Conservation (phyloP, 2,888 invertebrate species). For the Romanomermis culicivorax region DNA sequence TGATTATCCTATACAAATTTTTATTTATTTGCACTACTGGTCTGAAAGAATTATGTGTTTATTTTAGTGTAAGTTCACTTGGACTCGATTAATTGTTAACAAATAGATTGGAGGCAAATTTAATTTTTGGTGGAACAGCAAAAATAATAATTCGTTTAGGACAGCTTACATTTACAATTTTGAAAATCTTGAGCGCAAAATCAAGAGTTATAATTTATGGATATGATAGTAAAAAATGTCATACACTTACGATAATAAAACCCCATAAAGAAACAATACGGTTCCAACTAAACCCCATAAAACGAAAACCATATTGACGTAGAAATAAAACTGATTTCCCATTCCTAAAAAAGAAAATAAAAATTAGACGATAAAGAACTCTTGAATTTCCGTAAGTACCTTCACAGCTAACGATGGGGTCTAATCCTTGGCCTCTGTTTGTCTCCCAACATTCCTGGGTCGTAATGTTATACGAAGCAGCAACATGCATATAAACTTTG, state of each 20-base stretch:
- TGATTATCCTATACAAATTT: too few relatives aligned
- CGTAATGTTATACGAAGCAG: conserved; percentile 28
- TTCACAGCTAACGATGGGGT: conserved; percentile 49
- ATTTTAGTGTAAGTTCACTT: too few relatives aligned
- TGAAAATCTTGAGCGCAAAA: too few relatives aligned
- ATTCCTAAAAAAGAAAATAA: conserved; percentile 30
- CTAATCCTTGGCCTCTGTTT: conserved; percentile 41
- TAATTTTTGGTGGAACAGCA: too few relatives aligned
- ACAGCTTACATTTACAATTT: too few relatives aligned
- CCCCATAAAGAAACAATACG: conserved; percentile 43
- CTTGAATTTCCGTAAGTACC: conserved; percentile 38
- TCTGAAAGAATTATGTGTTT: too few relatives aligned
- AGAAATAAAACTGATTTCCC: conserved; percentile 58
- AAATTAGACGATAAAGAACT: not conserved
- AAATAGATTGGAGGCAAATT: too few relatives aligned
- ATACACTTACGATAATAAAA: conserved; percentile 20
- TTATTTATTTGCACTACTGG: too few relatives aligned
- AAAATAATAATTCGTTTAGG: too few relatives aligned
- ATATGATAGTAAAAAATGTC: too few relatives aligned
- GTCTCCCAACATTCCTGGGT: conserved; percentile 38
- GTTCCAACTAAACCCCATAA: conserved; percentile 49
- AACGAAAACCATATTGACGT: conserved; percentile 52
- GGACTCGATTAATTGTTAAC: too few relatives aligned
- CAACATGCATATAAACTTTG: conserved; percentile 34
- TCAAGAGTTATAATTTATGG: too few relatives aligned